Evolutionary conservation across 1,140 invertebrate species (phyloP).

Genomic region (Pseudomyrmex pallidus): DNA sequence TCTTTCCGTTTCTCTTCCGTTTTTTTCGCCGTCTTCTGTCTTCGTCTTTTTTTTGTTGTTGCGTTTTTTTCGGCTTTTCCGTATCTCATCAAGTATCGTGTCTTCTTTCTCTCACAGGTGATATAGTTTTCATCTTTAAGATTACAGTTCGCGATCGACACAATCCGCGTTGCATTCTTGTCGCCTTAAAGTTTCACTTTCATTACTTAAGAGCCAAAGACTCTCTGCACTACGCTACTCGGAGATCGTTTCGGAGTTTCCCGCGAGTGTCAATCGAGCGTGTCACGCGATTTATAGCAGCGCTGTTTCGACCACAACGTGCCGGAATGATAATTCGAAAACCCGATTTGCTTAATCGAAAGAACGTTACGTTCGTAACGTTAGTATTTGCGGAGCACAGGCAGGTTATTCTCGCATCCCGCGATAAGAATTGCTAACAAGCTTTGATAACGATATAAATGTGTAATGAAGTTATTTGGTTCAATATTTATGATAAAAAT

Average conservation of each 20-base stretch:
- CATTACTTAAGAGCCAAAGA: background rate
- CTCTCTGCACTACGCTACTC: no score
- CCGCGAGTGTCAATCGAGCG: background rate
- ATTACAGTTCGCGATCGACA: slow-evolving; percentile 33
- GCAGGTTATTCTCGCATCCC: slow-evolving; percentile 71
- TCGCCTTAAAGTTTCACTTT: background rate
- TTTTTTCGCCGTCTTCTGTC: slow-evolving; percentile 18
- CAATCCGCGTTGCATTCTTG: slow-evolving; percentile 28
- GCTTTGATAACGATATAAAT: slow-evolving; percentile 63
- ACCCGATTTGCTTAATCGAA: slow-evolving; percentile 39
- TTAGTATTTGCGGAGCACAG: slow-evolving; percentile 57
- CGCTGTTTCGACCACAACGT: background rate
- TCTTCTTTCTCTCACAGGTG: background rate
- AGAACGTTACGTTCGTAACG: slow-evolving; percentile 60
- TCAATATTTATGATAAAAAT: no score
- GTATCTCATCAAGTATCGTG: background rate
- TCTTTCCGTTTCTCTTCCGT: slow-evolving; percentile 56
- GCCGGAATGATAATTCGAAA: slow-evolving; percentile 43
- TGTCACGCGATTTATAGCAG: slow-evolving; percentile 6
- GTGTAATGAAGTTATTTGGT: slow-evolving; percentile 28
- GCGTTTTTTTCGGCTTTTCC: slow-evolving; percentile 10
- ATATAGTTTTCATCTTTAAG: background rate
- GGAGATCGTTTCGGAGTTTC: slow-evolving; percentile 28
- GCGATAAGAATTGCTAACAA: slow-evolving; percentile 76
- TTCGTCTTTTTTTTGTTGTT: slow-evolving; percentile 45